Conservation (phyloP, 2,797 vertebrate genomes). For the Rallus crepitans region DNA sequence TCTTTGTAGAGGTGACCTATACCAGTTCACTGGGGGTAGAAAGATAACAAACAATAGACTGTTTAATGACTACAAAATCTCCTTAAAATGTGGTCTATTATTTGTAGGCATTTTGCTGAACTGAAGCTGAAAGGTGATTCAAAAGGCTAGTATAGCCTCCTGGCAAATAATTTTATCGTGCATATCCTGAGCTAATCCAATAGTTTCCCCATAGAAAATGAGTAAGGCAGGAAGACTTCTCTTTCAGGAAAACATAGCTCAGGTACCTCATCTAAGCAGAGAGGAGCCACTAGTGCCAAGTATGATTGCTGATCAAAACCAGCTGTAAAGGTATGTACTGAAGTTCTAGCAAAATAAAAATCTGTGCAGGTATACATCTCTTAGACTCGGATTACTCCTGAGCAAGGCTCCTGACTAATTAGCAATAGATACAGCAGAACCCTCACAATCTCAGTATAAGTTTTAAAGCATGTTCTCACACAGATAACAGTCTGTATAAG, state of each 20-base stretch:
- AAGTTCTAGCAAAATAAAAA: not conserved
- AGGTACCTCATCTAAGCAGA: not conserved
- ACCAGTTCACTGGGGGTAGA: not conserved
- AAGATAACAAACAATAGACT: not conserved
- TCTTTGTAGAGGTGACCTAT: not conserved
- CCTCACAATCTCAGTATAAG: not conserved
- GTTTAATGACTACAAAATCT: not conserved
- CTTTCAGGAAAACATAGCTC: not conserved
- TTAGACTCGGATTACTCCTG: not conserved
- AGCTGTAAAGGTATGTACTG: accelerated
- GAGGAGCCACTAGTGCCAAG: not conserved
- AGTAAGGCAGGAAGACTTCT: not conserved
- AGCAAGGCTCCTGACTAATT: not conserved
- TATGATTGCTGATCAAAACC: not conserved
- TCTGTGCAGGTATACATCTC: too few species aligned
- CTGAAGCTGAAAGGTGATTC: too few species aligned
- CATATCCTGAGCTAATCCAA: not conserved
- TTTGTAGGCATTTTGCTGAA: not conserved
- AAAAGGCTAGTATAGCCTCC: not conserved
- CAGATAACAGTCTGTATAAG: not conserved
- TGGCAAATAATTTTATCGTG: not conserved
- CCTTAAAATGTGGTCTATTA: not conserved
- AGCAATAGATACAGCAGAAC: not conserved
- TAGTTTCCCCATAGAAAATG: not conserved
- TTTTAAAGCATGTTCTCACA: not conserved